Evolutionary conservation across 2,113 vertebrate species (phyloP), one percentile per base, ranked within the genome.

Genomic region (Pyxicephalus adspersus): DNA sequence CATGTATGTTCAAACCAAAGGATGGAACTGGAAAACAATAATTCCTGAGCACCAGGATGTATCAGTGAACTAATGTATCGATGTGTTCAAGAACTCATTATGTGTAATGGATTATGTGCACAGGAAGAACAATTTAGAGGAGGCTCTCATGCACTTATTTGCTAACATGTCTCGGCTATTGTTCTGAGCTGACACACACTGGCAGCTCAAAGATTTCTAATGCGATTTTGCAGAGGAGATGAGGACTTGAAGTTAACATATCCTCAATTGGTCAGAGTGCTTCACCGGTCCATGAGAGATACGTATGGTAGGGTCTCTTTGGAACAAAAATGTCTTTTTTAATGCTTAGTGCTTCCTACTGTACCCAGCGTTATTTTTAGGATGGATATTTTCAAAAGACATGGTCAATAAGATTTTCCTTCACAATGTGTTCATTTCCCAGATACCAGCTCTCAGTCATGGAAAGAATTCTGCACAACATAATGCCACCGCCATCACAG

Each of bases 1-100:
- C 71, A 65, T n/a, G 71, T 82, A 82, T 82, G 71, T 66, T 58
- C 29, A 66, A 75, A 45, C 51, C 58, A 76, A 66, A 66, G 51
- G 51, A 58, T 2, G 15, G 50, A 29, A 66, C 70, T 75, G 64
- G 31, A 82, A 58, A 74, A 74, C 50, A 58, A 57, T 29, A 52
- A 45, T 55, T 66, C 28, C 28, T 64, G 25, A 54, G 61, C 57
- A 58, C 17, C 5, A 5, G 20, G 54, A 20, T 8, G n/a, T 17
- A 64, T 6, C 51, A 57, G 22, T 28, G 74, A 76, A 50, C 7
- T 18, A 50, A 16, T n/a, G 4, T 23, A 45, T 6, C 18, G 45
- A 52, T 51, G 29, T 55, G 29, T 75, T 45, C 55, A 18, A 13
- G 51, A 60, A 74, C 15, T 65, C 28, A n/a, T 45, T 61, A 9